Evolutionary conservation across 2,888 invertebrate genomes (phyloP), one percentile per base, ranked within the genome.

Genomic region (Caradrina kadenii): DNA sequence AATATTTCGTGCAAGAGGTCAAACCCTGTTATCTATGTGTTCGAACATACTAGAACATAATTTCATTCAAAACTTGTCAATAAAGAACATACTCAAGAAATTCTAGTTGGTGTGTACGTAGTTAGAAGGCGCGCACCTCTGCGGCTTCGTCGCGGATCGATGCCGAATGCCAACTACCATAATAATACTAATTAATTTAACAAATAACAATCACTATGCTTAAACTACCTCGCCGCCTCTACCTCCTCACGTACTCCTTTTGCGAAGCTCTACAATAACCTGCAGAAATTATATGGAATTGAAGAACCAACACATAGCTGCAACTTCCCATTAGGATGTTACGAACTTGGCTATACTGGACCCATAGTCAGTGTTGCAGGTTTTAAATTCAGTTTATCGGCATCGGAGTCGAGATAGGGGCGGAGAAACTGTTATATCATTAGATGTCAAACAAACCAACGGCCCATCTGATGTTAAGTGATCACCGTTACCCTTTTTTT

Each of bases 131-230:
- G 26, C 21, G 63, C 78, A 82, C 76, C 69, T 66, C 54, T 71
- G 63, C 50, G 87, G 89, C 87, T 90, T 90, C 90, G 39, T 19
- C 63, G 26, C 71, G 39, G 45, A 60, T 63, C 81, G 80, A 63
- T 80, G 75, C 81, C 66, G 73, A 50, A 70, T 73, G 58, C 50
- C 70, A 63, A 62, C 68, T 86, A 83, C 86, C 82, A 89, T 88
- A 89, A 90, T 88, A 85, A 87, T 79, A 85, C 88, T 90, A 91
- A 91, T 90, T 91, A 91, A 90, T 86, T 86, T 86, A 87, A 64
- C 63, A 45, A 55, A 45, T 11, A 31, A 48, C 64, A 59, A 64
- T 64, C 48, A 22, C 35, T 21, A 35, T 59, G 39, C 21, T 59
- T 45, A 45, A 53, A 64, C 66, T 56, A 61, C 49, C 60, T 58